Conservation (phyloP, 2,113 vertebrate species). For the Theristicus caerulescens region DNA sequence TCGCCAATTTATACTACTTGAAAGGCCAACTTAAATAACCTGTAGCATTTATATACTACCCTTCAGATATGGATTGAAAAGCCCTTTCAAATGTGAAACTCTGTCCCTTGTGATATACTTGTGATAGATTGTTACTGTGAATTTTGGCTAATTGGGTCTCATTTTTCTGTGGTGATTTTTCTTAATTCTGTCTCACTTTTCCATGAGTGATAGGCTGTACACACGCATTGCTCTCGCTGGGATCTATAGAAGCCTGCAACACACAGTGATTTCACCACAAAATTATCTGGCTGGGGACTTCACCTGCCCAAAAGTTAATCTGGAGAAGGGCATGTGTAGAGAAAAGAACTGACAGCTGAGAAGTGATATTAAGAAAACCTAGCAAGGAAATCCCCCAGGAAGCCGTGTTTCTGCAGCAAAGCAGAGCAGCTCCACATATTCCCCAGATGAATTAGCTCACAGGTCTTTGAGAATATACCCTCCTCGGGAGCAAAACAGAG, state of each 20-base stretch:
- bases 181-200: not conserved
- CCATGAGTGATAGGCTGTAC: not conserved
- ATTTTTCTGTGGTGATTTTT: conserved; percentile 30
- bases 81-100: conserved; percentile 18
- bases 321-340: not conserved
- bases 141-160: not conserved
- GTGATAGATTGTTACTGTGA: not conserved
- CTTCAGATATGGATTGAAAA: conserved; percentile 26
- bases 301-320: not conserved
- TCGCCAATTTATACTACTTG: conserved; percentile 22
- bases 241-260: not conserved
- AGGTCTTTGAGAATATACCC: not conserved
- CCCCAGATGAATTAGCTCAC: not conserved
- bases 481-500: not conserved
- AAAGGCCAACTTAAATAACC: conserved; percentile 32
- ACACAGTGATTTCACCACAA: conserved; percentile 19
- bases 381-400: not conserved
- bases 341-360: not conserved
- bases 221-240: rapidly evolving
- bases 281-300: not conserved
- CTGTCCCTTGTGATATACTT: not conserved
- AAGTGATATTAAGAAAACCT: not conserved
- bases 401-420: not conserved
- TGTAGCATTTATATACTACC: conserved; percentile 12
- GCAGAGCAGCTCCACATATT: not conserved